Evolutionary conservation across 2,797 vertebrate genomes (phyloP).

Genomic region (Catharus ustulatus): DNA sequence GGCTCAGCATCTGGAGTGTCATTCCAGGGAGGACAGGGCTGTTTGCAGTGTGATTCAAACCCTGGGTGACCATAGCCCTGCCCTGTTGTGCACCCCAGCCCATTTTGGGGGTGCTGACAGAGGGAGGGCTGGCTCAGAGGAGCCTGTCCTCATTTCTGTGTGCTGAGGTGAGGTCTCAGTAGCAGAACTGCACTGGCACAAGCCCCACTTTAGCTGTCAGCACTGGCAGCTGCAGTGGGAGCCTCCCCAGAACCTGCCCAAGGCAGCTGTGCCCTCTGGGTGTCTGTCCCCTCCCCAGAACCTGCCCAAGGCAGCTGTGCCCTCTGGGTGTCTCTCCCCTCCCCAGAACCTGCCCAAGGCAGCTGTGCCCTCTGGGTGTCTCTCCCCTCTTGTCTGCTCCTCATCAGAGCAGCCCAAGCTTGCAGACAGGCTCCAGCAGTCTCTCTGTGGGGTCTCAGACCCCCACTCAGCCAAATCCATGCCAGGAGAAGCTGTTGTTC

Average conservation of each 20-base stretch:
- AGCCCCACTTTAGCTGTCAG: accelerated
- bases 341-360: background rate
- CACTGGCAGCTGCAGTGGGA: background rate
- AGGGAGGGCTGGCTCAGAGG: background rate
- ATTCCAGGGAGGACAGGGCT: background rate
- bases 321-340: background rate
- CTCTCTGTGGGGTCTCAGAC: accelerated
- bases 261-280: background rate
- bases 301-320: background rate
- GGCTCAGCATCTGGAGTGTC: background rate
- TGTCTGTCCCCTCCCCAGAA: background rate
- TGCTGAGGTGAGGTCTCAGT: accelerated
- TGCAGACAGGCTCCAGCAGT: background rate
- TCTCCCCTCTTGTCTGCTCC: background rate
- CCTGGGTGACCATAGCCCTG: background rate
- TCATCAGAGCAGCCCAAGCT: background rate
- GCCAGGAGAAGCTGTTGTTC: background rate
- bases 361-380: background rate
- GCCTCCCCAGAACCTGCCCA: background rate
- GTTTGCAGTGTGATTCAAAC: accelerated
- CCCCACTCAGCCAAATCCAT: background rate
- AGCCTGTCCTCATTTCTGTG: background rate
- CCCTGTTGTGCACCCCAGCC: background rate
- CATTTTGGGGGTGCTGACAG: accelerated
- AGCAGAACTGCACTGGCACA: background rate